Evolutionary conservation across 2,797 vertebrate genomes (phyloP).

Genomic region (Pygocentrus nattereri): DNA sequence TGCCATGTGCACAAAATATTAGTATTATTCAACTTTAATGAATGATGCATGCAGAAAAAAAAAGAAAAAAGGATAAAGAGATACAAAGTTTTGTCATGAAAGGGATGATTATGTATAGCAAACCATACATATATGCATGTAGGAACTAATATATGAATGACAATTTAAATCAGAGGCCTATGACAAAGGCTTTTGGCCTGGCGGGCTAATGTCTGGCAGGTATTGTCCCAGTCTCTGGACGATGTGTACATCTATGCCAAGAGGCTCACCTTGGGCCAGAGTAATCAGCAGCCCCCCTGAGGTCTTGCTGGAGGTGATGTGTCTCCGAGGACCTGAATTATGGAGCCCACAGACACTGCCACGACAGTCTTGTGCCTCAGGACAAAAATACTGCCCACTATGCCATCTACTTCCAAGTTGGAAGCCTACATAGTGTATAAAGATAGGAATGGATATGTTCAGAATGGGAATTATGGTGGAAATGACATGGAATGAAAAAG

Average conservation of each 20-base stretch:
- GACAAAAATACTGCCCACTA: constrained; percentile 20
- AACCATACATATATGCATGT: too few relatives aligned
- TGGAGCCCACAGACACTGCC: constrained; percentile 10
- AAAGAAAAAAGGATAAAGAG: too few relatives aligned
- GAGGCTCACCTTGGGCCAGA: constrained; percentile 29
- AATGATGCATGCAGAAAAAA: too few relatives aligned
- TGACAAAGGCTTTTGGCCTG: constrained; percentile 33
- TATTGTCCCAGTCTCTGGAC: constrained; percentile 10
- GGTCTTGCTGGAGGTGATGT: constrained; percentile 47
- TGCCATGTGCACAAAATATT: too few relatives aligned
- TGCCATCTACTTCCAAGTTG: background rate
- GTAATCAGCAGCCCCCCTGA: constrained; percentile 36
- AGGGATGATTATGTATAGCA: too few relatives aligned
- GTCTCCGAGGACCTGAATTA: constrained; percentile 47
- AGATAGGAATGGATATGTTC: background rate
- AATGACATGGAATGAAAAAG: too few relatives aligned
- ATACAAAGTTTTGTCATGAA: too few relatives aligned
- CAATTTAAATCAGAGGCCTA: constrained; percentile 18
- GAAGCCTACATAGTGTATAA: background rate
- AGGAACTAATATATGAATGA: constrained; percentile 18
- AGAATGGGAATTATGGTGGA: too few relatives aligned
- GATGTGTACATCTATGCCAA: constrained; percentile 2
- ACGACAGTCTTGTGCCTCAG: constrained; percentile 9
- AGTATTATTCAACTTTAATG: too few relatives aligned
- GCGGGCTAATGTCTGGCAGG: constrained; percentile 14